phyloP scores from a whole-genome alignment of 2,113 vertebrate genomes.

The Hassar affinis region DNA sequence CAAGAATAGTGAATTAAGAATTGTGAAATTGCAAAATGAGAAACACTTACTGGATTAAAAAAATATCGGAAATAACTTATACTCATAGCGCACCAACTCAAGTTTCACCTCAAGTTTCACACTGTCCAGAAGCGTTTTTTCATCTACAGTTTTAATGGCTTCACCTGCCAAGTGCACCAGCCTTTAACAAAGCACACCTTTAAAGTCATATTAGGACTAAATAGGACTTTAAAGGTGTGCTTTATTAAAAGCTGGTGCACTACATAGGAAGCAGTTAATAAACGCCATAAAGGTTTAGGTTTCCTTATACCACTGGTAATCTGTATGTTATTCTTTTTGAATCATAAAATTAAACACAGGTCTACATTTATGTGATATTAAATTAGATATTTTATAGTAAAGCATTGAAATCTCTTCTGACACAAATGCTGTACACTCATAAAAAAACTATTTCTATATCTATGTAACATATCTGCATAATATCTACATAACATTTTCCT shows the following conservation, averaged over 20 bases:
- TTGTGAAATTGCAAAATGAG: no score
- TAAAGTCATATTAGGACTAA: no score
- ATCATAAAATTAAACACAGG: neutral
- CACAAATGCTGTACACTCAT: no score
- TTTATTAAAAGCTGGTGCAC: no score
- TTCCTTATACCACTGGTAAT: neutral
- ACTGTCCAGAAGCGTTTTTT: neutral
- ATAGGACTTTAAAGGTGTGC: no score
- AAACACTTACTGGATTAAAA: neutral
- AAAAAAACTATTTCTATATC: neutral
- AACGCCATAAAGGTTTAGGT: neutral
- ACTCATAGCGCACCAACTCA: neutral
- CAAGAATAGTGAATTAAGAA: neutral
- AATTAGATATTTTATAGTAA: neutral
- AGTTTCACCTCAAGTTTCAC: neutral
- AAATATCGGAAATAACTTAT: neutral
- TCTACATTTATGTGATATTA: no score
- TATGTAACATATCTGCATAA: neutral
- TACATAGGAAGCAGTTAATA: no score
- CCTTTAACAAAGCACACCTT: neutral
- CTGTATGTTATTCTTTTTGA: neutral
- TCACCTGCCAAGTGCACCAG: neutral
- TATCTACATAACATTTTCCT: no score
- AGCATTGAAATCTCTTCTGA: no score
- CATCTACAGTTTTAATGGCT: neutral